phyloP scores from a whole-genome alignment of 2,888 invertebrate species.

The Tachina grossa region DNA sequence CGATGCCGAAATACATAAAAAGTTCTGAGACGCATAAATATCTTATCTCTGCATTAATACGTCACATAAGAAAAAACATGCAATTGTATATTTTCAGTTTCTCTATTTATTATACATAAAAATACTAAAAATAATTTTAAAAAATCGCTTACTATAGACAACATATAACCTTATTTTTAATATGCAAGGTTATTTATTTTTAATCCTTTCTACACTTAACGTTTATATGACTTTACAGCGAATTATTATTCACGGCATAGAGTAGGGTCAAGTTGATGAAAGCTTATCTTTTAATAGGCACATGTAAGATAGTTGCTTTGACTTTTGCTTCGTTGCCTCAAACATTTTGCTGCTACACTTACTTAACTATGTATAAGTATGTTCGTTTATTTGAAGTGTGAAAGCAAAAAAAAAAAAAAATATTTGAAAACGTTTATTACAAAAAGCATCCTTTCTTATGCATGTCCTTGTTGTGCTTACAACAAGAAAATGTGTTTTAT shows the following conservation, averaged over 20 bases:
- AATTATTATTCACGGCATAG: constrained; percentile 8
- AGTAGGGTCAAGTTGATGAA: constrained; percentile 36
- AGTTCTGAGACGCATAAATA: too few relatives aligned
- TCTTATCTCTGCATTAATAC: too few relatives aligned
- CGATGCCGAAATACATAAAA: too few relatives aligned
- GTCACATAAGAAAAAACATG: too few relatives aligned
- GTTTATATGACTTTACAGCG: background rate
- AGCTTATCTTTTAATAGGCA: constrained; percentile 7
- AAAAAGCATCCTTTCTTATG: constrained; percentile 14
- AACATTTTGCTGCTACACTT: constrained; percentile 12
- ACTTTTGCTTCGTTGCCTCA: background rate
- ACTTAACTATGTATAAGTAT: background rate
- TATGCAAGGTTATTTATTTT: constrained; percentile 18
- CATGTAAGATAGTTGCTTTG: background rate
- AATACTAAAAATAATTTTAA: background rate
- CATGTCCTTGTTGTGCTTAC: constrained; percentile 28
- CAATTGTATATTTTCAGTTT: too few relatives aligned
- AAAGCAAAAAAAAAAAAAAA: background rate
- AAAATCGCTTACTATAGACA: background rate
- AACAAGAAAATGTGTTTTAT: background rate
- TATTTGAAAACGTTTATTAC: background rate
- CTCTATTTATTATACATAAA: too few relatives aligned
- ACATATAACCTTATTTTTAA: background rate
- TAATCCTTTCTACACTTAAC: background rate
- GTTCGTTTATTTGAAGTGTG: background rate